A percentile compares a stretch with the other conserved stretches of the same genome.
phyloP scores from a whole-genome alignment of 2,113 vertebrate genomes.

The Platysternon megacephalum region DNA sequence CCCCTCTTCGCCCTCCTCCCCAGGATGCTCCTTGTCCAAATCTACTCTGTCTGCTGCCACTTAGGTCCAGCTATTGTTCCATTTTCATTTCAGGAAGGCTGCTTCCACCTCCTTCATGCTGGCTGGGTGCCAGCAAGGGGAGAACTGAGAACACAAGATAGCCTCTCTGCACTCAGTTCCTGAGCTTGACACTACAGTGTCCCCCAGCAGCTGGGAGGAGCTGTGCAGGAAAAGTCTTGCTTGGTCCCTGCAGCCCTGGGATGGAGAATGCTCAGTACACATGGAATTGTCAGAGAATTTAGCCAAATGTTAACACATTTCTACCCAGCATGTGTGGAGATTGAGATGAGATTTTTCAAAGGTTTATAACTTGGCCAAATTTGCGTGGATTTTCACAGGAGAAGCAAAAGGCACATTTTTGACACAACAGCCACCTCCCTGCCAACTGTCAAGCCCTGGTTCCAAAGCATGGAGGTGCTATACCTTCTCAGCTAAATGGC shows the following conservation, averaged over 20 bases:
- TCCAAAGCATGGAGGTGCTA: neutral
- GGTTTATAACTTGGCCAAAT: neutral
- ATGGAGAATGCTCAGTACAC: neutral
- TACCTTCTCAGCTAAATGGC: neutral
- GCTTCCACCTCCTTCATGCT: neutral
- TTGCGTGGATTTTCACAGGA: conserved; percentile 10
- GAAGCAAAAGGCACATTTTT: neutral
- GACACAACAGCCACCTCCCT: neutral
- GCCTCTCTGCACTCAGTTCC: neutral
- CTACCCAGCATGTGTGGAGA: accelerated
- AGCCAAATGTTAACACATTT: neutral
- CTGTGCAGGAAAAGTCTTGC: neutral
- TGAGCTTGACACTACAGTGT: neutral
- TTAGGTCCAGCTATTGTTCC: neutral
- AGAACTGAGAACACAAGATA: neutral
- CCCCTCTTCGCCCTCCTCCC: neutral
- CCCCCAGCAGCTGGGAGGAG: neutral
- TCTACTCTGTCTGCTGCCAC: neutral
- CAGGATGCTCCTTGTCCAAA: neutral
- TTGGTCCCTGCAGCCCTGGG: neutral
- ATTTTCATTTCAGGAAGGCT: neutral
- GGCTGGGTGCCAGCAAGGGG: neutral
- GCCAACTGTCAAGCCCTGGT: neutral
- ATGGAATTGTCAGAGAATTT: neutral
- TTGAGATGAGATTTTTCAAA: neutral